Percentiles rank a stretch among this genome's conserved stretches.
These are phyloP conservation scores for Rutilus rutilus DNA, from an alignment of 2,113 vertebrate genomes.

Conservation along the genomic window DNA sequence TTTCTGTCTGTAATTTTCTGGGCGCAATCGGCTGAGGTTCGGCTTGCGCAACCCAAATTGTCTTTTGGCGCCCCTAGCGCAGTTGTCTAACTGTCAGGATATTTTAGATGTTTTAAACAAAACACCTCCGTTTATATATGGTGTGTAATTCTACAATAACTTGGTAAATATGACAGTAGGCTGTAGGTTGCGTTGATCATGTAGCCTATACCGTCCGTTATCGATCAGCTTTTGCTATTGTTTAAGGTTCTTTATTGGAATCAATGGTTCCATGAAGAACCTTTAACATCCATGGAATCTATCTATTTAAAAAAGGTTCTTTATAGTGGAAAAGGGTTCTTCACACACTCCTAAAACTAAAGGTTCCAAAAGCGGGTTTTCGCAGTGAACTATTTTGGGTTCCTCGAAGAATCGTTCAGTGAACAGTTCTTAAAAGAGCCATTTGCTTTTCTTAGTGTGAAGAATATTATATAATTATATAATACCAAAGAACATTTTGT, in stretches of 20 bases:
- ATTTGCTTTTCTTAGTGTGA: too few species aligned
- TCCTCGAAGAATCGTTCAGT: too few species aligned
- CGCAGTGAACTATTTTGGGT: too few species aligned
- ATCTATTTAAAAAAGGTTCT: too few species aligned
- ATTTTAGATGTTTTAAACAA: neutral
- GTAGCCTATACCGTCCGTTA: neutral
- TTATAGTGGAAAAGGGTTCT: too few species aligned
- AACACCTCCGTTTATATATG: neutral
- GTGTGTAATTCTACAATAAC: neutral
- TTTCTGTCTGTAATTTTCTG: neutral
- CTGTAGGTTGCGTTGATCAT: neutral
- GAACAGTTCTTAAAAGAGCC: too few species aligned
- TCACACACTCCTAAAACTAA: too few species aligned
- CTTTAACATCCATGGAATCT: too few species aligned
- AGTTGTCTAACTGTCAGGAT: neutral
- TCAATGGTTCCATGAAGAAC: too few species aligned
- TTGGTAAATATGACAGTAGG: neutral
- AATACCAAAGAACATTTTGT: too few species aligned
- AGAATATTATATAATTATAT: too few species aligned
- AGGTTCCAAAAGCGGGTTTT: too few species aligned
- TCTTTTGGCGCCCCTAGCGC: conserved; percentile 31
- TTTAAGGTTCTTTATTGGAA: neutral
- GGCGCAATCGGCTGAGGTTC: neutral
- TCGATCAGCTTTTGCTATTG: neutral
- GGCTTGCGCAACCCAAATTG: neutral